These are phyloP conservation scores for Ctenosaura bakeri DNA, from an alignment of 2,797 vertebrate species.

Conservation along the genomic window DNA sequence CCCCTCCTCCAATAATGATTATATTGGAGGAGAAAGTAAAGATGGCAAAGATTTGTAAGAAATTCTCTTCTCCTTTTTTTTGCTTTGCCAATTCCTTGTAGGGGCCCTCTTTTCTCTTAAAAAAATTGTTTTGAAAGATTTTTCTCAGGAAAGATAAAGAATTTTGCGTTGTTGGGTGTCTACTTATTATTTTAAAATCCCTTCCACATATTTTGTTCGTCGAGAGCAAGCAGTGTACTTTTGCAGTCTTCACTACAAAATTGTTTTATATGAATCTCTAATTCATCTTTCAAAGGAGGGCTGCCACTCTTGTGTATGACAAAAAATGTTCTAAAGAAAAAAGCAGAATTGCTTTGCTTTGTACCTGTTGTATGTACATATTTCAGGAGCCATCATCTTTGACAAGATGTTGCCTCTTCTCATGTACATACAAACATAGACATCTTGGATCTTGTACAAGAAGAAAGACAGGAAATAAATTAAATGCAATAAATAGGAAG, in stretches of 20 bases:
- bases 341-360: not conserved
- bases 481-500: not conserved
- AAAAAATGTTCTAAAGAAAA: no score
- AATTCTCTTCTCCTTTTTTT: not conserved
- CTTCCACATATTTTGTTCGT: no score
- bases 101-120: not conserved
- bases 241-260: not conserved
- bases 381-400: not conserved
- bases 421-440: not conserved
- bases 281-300: not conserved
- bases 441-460: no score
- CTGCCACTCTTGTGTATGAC: not conserved
- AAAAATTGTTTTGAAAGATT: not conserved
- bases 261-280: not conserved
- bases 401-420: not conserved
- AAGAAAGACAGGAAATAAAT: no score
- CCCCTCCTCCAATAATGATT: not conserved
- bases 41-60: not conserved
- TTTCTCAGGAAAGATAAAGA: not conserved
- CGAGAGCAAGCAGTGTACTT: not conserved
- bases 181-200: no score
- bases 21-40: not conserved
- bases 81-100: not conserved
- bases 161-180: not conserved
- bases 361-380: not conserved